Evolutionary conservation across 1,140 invertebrate genomes (phyloP), one percentile per base, ranked within the genome.

Genomic region (Temnothorax curvispinosus): DNA sequence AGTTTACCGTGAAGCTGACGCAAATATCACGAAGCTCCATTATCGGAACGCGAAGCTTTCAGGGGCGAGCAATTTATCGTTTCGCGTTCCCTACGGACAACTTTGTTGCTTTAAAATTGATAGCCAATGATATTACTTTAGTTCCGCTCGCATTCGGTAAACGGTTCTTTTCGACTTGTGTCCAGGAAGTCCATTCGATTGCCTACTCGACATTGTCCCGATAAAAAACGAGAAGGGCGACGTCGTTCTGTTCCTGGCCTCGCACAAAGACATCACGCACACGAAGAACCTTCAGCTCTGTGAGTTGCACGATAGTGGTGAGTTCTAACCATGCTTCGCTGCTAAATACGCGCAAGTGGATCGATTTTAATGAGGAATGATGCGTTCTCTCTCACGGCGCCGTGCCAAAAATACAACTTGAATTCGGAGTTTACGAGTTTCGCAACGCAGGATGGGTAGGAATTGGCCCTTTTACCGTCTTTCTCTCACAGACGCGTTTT

Each of bases 201-300:
- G 99, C 95, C 96, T 99, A 86, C 96, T 99, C 95, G 99, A 99
- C 95, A 99, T 99, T 94, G 98, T 99, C 58, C 99, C 99, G 92
- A 99, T 99, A 95, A 99, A 99, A 96, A 99, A 99, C 96, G 99
- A 99, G 94, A 99, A 99, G 95, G 96, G 98, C 86, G 98, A 99
- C 96, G 99, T 99, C 90, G 99, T 99, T 0, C 96, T 99, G 77
- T 99, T 99, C 93, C 96, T 99, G 91, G 98, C 98, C 67, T 99
- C 99, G 0, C 98, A 99, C 96, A 99, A 99, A 96, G 98, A 99
- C 95, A 98, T 99, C 94, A 99, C 98, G 38, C 97, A 98, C 93
- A 98, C 98, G 80, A 99, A 98, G 97, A 97, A 95, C 96, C 97
- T 96, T 97, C 97, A 94, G 96, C 97, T 91, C 93, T 97, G 97